Evolutionary conservation across 2,113 vertebrate genomes (phyloP).

Genomic region (Riparia riparia): DNA sequence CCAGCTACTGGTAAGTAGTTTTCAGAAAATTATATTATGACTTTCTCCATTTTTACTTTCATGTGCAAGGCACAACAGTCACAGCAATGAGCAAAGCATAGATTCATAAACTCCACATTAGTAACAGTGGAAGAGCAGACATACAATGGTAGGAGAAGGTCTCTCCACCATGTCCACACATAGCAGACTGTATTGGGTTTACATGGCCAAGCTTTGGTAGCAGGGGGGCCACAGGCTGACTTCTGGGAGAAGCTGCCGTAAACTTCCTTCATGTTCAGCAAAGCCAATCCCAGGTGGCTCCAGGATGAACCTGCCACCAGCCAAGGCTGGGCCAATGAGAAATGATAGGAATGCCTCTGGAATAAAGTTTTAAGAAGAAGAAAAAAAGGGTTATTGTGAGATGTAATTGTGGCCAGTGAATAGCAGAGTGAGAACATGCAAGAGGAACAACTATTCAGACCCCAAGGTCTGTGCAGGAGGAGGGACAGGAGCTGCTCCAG

Average conservation of each 20-base stretch:
- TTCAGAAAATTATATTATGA: not conserved
- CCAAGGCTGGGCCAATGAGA: not conserved
- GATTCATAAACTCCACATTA: not conserved
- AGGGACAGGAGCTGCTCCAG: not conserved
- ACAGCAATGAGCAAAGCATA: not conserved
- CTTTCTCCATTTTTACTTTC: not conserved
- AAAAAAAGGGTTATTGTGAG: not conserved
- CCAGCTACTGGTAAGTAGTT: not conserved
- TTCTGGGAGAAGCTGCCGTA: not conserved
- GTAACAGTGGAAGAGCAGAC: not conserved
- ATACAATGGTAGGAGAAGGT: not conserved
- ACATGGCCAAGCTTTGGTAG: not conserved
- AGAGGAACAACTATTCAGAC: not conserved
- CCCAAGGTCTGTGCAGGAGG: not conserved
- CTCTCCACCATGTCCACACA: not conserved
- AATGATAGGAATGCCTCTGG: fast-evolving
- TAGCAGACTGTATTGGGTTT: not conserved
- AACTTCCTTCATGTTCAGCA: not conserved
- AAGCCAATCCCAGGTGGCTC: not conserved
- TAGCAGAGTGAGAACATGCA: not conserved
- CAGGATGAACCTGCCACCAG: fast-evolving
- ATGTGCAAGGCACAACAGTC: not conserved
- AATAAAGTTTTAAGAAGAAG: not conserved
- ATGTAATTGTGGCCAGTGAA: not conserved
- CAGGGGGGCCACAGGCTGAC: fast-evolving